These are phyloP conservation scores for Siniperca obscura DNA, from an alignment of 2,797 vertebrate species.

Conservation along the genomic window DNA sequence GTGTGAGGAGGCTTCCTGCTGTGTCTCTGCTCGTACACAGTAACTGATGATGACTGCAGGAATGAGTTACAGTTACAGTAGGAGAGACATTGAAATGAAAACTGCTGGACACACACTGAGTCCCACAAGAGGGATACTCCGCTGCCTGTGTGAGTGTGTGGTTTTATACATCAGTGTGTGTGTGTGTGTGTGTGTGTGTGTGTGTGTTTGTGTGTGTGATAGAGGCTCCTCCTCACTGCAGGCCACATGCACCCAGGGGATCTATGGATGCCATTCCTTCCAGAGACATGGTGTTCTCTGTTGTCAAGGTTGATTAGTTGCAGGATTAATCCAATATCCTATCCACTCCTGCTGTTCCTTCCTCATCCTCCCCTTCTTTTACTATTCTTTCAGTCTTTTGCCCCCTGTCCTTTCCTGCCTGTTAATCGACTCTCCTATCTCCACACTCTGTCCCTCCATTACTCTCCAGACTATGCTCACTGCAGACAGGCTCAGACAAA, in stretches of 20 bases:
- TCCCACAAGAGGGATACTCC: conserved; percentile 12
- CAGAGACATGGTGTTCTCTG: conserved; percentile 44
- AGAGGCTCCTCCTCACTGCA: conserved; percentile 27
- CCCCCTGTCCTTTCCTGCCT: neutral
- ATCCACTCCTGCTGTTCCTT: conserved; percentile 7
- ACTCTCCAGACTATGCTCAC: conserved; percentile 5
- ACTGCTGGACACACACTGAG: conserved; percentile 39
- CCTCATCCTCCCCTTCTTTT: neutral
- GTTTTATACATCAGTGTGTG: conserved; percentile 26
- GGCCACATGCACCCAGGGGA: conserved; percentile 42
- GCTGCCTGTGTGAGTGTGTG: neutral
- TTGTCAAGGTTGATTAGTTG: conserved; percentile 70
- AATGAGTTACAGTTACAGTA: conserved; percentile 21
- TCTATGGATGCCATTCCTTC: conserved; percentile 38
- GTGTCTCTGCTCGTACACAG: conserved; percentile 1
- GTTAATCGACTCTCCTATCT: neutral
- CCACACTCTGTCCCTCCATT: neutral
- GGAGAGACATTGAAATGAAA: conserved; percentile 37
- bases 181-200: conserved; percentile 7
- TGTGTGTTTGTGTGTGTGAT: conserved; percentile 18
- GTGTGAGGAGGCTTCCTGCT: conserved; percentile 11
- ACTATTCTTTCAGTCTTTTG: conserved; percentile 1
- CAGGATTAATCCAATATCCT: conserved; percentile 60
- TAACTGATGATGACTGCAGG: conserved; percentile 20
- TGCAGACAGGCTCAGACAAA: conserved; percentile 1